Evolutionary conservation across 2,113 vertebrate species (phyloP), one percentile per base, ranked within the genome.

Genomic region (Platichthys flesus): DNA sequence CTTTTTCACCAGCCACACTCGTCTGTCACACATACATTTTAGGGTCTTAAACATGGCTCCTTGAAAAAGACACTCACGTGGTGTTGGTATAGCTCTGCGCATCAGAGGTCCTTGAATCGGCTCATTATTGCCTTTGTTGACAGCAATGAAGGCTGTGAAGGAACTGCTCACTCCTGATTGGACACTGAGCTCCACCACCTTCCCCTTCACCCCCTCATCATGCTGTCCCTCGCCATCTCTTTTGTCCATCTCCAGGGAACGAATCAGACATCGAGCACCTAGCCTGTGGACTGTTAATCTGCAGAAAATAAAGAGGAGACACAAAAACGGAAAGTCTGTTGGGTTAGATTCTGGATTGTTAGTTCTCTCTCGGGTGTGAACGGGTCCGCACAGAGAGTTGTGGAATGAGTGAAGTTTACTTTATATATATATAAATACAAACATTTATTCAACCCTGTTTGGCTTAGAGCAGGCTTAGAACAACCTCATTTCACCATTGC

Each of bases 221-320:
- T 75, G 71, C 18, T 86, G 1, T 49, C 59, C 78, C 13, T 35
- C 21, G 0, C 58, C 21, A 3, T 76, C 63, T 15, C 55, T 64
- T 20, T 76, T 65, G 31, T 90, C 81, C 40, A 58, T 37, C 71
- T 96, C 95, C 65, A 94, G 87, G 20, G 72, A 85, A 56, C 92
- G 93, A 75, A 96, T 93, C 63, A 94, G 71, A 23, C 91, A 82
- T 23, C 78, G 93, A 74, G 95, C 95, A 23, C 91, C 95, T 66
- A 97, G 83, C 55, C 92, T 93, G 70, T 97, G 95, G 74, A 95
- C 57, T 1, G 93, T 92, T 78, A 95, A 56, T 61, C 96, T 96
- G 75, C 2, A 74, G 26, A 87, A 40, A 85, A 1, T 1, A 18
- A 2, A 4, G 54, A 24, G 37, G 0, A 13, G 16, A 58, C 12